Conservation (phyloP, 2,888 invertebrate genomes). For the Microchrysa polita region DNA sequence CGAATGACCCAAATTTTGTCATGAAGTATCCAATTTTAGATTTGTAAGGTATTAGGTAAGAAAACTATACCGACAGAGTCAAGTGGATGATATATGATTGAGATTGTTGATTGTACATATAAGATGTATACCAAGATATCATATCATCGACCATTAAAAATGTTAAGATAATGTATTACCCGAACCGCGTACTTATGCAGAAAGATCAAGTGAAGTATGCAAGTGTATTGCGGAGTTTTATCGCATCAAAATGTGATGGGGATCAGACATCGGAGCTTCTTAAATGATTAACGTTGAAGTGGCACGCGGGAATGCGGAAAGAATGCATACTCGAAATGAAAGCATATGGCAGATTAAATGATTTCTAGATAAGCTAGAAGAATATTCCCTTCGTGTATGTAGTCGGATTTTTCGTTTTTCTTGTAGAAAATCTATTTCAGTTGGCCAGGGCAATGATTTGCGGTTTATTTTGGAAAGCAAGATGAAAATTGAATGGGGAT, state of each 20-base stretch:
- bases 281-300: constrained; percentile 18
- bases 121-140: not conserved
- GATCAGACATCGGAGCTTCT: not conserved
- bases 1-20: constrained; percentile 24
- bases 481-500: too few relatives aligned
- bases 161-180: not conserved
- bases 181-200: too few relatives aligned
- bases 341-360: constrained; percentile 19
- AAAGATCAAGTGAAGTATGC: too few relatives aligned
- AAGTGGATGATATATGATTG: constrained; percentile 15
- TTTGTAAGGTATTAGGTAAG: constrained; percentile 28
- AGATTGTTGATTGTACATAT: too few relatives aligned
- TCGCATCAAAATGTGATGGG: too few relatives aligned
- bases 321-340: constrained; percentile 15
- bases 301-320: constrained; percentile 26
- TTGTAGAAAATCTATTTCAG: not conserved
- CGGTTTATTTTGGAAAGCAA: too few relatives aligned
- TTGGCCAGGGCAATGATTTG: not conserved
- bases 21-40: constrained; percentile 36
- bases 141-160: not conserved
- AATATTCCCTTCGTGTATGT: not conserved
- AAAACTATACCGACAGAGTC: constrained; percentile 6
- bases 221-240: too few relatives aligned
- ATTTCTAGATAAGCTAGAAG: not conserved
- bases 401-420: not conserved